Base-by-base conservation (phyloP, 2,888 invertebrate genomes). In the Agrypnus murinus region DNA sequence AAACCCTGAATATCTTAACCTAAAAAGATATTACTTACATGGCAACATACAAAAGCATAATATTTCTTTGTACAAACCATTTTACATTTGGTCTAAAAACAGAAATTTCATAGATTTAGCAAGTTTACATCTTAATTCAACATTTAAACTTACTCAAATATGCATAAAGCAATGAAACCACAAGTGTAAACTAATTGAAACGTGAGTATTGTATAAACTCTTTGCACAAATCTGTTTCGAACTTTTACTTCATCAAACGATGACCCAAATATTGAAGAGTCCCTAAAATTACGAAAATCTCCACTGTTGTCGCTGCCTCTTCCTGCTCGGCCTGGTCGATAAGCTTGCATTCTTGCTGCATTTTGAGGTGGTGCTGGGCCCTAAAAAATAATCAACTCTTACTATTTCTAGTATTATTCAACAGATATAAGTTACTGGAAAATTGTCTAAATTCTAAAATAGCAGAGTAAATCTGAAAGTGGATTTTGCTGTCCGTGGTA, bases 181-280 rank as follows among this genome's bases (percentile, higher is more conserved):
- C 86, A 80, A n/a, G 90, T 89, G 55, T 89, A 84, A 1, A 85
- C 50, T 40, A 90, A 81, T 77, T 90, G 90, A 1, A 85, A 57
- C 65, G 86, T 82, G 15, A 91, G 82, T 50, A 90, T 88, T 32
- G 85, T 82, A 79, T 90, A 90, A 12, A 90, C 90, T 80, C 89
- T 89, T 81, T 87, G 80, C 6, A 87, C 75, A 64, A 87, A 87
- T 17, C 59, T 75, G 45, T 83, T 77, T 34, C 86, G 79, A 31
- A 86, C 74, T 55, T 72, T 63, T 0, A 60, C 43, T 8, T 67
- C 60, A 15, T 66, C 50, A 36, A 77, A 77, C 3, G 59, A 67
- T 10, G 36, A 25, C 1, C 3, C 38, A 45, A 68, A 68, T 32
- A 50, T 60, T 12, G n/a, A 32, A 34, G 12, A 12, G 5, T 65